phyloP scores from a whole-genome alignment of 2,888 invertebrate genomes.

The Trichopoda pennipes region DNA sequence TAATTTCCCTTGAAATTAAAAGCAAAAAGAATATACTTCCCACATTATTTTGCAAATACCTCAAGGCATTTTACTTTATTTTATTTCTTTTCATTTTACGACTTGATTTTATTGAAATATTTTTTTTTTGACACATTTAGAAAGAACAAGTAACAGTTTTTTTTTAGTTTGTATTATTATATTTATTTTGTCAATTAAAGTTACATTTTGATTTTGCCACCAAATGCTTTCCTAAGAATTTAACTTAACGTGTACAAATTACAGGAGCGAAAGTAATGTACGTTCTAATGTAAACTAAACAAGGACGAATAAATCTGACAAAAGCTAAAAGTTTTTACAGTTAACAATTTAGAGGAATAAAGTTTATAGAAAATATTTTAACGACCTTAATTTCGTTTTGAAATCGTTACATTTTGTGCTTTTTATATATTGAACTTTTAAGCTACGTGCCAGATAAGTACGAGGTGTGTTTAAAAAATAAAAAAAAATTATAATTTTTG shows the following conservation, averaged over 20 bases:
- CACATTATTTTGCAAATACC: background rate
- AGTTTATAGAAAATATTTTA: background rate
- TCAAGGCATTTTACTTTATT: background rate
- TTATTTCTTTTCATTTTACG: background rate
- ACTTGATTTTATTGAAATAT: constrained; percentile 11
- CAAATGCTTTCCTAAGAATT: background rate
- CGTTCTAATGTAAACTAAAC: background rate
- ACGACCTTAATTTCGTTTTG: background rate
- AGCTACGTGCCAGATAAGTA: background rate
- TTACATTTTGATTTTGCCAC: constrained; percentile 18
- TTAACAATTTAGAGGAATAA: background rate
- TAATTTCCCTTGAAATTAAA: background rate
- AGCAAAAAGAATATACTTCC: background rate
- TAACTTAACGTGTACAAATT: background rate
- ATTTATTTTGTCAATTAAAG: constrained; percentile 50
- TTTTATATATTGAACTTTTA: background rate
- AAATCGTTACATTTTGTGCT: background rate
- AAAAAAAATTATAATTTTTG: too few relatives aligned
- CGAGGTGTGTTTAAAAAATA: background rate
- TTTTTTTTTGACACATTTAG: constrained; percentile 5
- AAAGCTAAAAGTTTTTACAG: constrained; percentile 35
- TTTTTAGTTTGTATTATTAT: too few relatives aligned
- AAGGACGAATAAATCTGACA: constrained; percentile 35
- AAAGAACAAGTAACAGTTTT: background rate
- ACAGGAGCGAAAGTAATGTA: background rate